Conservation (phyloP, 2,888 invertebrate genomes). For the Phaedon cochleariae region DNA sequence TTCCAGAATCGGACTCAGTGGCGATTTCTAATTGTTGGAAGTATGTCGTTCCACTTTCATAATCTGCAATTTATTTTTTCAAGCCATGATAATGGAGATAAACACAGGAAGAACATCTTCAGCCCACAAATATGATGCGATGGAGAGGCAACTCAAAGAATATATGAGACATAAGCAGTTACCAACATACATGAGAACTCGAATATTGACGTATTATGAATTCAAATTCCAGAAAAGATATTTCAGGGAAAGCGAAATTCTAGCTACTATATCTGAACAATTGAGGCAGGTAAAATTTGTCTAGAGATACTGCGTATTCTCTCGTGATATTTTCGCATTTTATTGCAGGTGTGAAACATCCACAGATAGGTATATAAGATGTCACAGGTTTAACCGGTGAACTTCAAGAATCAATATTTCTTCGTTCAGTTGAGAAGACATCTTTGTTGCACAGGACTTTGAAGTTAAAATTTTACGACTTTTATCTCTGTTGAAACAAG, state of each 20-base stretch:
- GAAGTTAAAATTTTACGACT: too few species aligned
- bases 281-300: slow-evolving; percentile 54
- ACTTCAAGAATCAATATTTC: too few species aligned
- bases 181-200: slow-evolving; percentile 64
- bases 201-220: slow-evolving; percentile 68
- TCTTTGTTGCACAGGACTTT: too few species aligned
- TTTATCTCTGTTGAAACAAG: too few species aligned
- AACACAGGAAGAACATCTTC: slow-evolving; percentile 59
- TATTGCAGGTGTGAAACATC: too few species aligned
- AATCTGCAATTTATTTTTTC: too few species aligned
- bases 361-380: too few species aligned
- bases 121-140: slow-evolving; percentile 63
- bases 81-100: slow-evolving; percentile 56
- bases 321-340: not conserved
- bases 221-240: slow-evolving; percentile 68
- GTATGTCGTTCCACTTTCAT: too few species aligned
- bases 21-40: too few species aligned
- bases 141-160: slow-evolving; percentile 66
- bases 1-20: too few species aligned
- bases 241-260: slow-evolving; percentile 67
- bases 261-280: slow-evolving; percentile 66
- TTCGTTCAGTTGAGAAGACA: too few species aligned
- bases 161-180: slow-evolving; percentile 69
- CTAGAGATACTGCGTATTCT: not conserved
- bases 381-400: too few species aligned